Conservation (phyloP, 2,888 invertebrate genomes). For the Baronia brevicornis region DNA sequence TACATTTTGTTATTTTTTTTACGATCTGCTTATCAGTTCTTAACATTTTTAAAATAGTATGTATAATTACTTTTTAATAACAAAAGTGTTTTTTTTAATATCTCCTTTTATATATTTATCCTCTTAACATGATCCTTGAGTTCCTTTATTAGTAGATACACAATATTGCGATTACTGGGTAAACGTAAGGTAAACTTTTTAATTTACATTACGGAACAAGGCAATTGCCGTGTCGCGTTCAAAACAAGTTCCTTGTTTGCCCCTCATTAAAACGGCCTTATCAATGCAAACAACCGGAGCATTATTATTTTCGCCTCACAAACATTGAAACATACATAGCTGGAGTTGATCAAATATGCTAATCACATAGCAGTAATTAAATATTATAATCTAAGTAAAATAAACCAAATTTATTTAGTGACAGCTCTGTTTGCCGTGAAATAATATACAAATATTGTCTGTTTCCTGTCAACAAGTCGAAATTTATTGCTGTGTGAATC, state of each 20-base stretch:
- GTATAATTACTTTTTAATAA: too few species aligned
- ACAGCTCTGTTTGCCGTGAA: slow-evolving; percentile 52
- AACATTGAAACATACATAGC: slow-evolving; percentile 38
- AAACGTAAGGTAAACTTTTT: slow-evolving; percentile 13
- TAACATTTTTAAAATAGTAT: too few species aligned
- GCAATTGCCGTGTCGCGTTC: slow-evolving; percentile 22
- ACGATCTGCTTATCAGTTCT: too few species aligned
- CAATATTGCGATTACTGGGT: too few species aligned
- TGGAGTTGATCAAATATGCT: slow-evolving; percentile 46
- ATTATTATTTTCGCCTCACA: slow-evolving; percentile 29
- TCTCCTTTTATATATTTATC: too few species aligned
- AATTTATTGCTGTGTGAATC: slow-evolving; percentile 54
- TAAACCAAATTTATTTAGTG: slow-evolving; percentile 55
- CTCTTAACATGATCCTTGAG: too few species aligned
- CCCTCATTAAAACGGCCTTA: slow-evolving; percentile 39
- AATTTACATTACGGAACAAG: slow-evolving; percentile 24
- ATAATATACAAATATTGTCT: slow-evolving; percentile 61
- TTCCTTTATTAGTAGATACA: too few species aligned
- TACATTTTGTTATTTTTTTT: too few species aligned
- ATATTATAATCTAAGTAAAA: slow-evolving; percentile 60
- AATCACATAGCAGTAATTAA: slow-evolving; percentile 55
- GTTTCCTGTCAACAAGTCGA: slow-evolving; percentile 48
- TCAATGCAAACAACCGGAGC: slow-evolving; percentile 33
- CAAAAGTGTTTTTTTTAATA: too few species aligned
- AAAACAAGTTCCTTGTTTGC: slow-evolving; percentile 37